Evolutionary conservation across 2,888 invertebrate genomes (phyloP), one percentile per base, ranked within the genome.

Genomic region (Cantharis lateralis): DNA sequence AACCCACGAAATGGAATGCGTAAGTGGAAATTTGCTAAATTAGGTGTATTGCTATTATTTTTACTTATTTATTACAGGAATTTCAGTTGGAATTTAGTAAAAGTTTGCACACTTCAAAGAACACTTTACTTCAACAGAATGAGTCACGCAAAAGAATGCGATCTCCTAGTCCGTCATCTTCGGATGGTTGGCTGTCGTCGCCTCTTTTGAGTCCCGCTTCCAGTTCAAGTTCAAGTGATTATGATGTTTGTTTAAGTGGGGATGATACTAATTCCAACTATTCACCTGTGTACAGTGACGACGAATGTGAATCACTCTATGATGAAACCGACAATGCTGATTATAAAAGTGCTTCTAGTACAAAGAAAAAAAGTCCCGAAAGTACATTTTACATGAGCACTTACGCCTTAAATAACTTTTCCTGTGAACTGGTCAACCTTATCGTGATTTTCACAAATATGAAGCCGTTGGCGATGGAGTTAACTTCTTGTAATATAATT

Each of bases 201-300:
- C 48, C 63, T 11, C 64, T 64, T 28, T 16, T 15, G 66, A 72
- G 72, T 18, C 72, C 72, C 1, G 62, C 24, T 11, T 72, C 72
- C 5, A 72, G 72, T 64, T 64, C 72, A 3, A 48, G 28, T 64
- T 32, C 66, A 1, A 72, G 72, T 16, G 68, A 73, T 18, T 20
- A 16, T 11, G 73, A 73, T 62, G 28, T 66, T 4, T 69, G n/a
- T 15, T 18, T 63, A 61, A 69, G 63, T 48, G 24, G 63, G 16
- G 69, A 74, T 68, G 79, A 84, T 75, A 91, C 91, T 1, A 91
- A 91, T 85, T 92, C 92, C 0, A 91, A 91, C 16, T 92, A 92
- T 84, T 93, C 93, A 72, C 93, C 93, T 0, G 91, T 93, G 18
- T 93, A 93, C 82, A 93, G 92, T 78, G 84, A 86, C 81, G 83